Base-by-base conservation (phyloP, 2,888 invertebrate genomes). In the Drosophila barbarae region DNA sequence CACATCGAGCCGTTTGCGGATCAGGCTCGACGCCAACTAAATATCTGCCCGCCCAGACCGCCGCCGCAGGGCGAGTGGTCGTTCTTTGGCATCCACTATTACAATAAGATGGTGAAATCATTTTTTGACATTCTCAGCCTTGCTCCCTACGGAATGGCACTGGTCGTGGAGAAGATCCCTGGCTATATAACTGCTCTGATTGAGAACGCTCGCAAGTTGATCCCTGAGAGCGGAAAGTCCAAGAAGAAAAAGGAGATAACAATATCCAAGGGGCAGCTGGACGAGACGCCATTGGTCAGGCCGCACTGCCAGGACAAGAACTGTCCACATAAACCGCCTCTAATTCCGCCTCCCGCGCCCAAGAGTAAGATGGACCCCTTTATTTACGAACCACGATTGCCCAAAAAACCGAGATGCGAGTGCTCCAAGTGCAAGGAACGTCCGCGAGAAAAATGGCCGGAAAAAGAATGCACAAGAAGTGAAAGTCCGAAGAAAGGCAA, bases 41-140 rank as follows among this genome's bases (percentile, higher is more conserved):
- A 74, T 5, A 55, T 85, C 15, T 32, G 68, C 8, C 46, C 78
- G 34, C 85, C 85, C 3, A 26, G 55, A 5, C 36, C 78, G 6
- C 81, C 81, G 5, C 67, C 84, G 0, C 38, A 73, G 5, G 69
- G 85, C 7, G 36, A 71, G 36, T 70, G 58, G 56, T 13, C 63
- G 0, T 81, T 63, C 52, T 49, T 76, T 8, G 59, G 58, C 10
- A 56, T 85, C 7, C 56, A 84, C 28, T 77, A 58, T 46, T 81
- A 81, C 41, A 81, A 81, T 39, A 41, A 72, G 41, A 35, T 63
- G 2, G 72, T 81, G 2, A 70, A 66, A 9, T 35, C 69, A 0
- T 12, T 74, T 8, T 69, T 72, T n/a, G 52, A 41, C 9, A 44
- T 84, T 2, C 26, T 85, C 0, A 60, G 39, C 23, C 42, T 58